phyloP scores from a whole-genome alignment of 1,140 invertebrate genomes.

The Diploscapter pachys region DNA sequence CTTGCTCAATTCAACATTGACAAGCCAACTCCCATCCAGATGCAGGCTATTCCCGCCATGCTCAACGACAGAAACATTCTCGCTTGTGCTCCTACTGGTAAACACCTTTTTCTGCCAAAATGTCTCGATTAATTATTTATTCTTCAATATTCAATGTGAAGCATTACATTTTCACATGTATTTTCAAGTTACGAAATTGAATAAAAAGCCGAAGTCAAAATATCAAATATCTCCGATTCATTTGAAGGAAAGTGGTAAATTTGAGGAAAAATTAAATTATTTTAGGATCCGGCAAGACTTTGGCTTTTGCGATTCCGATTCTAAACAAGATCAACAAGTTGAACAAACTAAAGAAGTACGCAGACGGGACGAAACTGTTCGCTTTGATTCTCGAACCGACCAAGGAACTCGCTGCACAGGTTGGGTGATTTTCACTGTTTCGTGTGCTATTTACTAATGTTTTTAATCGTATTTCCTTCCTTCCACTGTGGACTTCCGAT shows the following conservation, averaged over 20 bases:
- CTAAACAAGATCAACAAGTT: slow-evolving; percentile 62
- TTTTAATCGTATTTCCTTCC: neutral
- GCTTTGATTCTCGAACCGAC: slow-evolving; percentile 86
- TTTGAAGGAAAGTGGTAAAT: too few species aligned
- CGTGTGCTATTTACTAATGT: too few species aligned
- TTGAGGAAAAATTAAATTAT: neutral
- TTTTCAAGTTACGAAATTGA: too few species aligned
- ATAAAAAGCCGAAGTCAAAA: too few species aligned
- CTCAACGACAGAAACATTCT: slow-evolving; percentile 77
- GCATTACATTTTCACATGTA: too few species aligned
- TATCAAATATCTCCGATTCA: too few species aligned
- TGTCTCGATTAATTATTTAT: neutral
- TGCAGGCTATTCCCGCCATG: slow-evolving; percentile 86
- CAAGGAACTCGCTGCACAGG: slow-evolving; percentile 86
- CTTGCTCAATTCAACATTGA: slow-evolving; percentile 65
- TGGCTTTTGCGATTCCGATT: slow-evolving; percentile 63
- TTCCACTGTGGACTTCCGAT: neutral
- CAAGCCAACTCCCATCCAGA: slow-evolving; percentile 85
- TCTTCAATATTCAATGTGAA: too few species aligned
- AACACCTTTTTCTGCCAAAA: slow-evolving; percentile 3
- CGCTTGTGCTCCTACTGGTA: slow-evolving; percentile 76
- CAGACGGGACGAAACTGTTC: slow-evolving; percentile 66
- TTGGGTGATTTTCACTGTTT: slow-evolving; percentile 48
- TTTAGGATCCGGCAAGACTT: slow-evolving; percentile 63
- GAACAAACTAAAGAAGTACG: slow-evolving; percentile 66